A percentile compares a stretch with the other conserved stretches of the same genome.
These are phyloP conservation scores for Merodon equestris DNA, from an alignment of 2,888 invertebrate genomes.

Conservation along the genomic window DNA sequence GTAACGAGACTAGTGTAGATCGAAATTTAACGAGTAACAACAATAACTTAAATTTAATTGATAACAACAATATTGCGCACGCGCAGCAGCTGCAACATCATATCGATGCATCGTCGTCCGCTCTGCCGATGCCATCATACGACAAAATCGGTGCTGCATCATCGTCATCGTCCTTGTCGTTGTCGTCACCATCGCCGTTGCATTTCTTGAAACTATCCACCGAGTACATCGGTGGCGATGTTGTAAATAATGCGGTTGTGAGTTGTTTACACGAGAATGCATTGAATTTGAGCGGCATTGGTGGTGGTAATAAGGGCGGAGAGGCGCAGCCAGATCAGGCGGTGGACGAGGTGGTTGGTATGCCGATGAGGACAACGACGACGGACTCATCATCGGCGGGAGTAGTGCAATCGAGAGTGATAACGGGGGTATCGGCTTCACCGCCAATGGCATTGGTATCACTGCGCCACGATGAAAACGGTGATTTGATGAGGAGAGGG, in stretches of 20 bases:
- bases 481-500: conserved; percentile 65
- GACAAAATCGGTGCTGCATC: conserved; percentile 12
- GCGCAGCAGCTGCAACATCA: conserved; percentile 34
- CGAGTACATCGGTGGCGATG: conserved; percentile 20
- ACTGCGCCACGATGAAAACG: conserved; percentile 53
- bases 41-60: conserved; percentile 60
- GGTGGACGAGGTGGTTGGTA: too few species aligned
- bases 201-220: conserved; percentile 51
- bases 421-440: conserved; percentile 8
- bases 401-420: conserved; percentile 57
- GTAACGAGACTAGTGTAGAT: conserved; percentile 64
- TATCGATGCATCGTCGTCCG: conserved; percentile 37
- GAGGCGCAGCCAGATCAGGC: too few species aligned
- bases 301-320: conserved; percentile 25
- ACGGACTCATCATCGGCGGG: conserved; percentile 43
- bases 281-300: conserved; percentile 60
- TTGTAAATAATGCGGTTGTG: conserved; percentile 23
- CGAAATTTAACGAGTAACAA: conserved; percentile 56
- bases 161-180: conserved; percentile 26
- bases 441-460: conserved; percentile 28
- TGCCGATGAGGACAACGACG: conserved; percentile 3
- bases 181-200: conserved; percentile 46
- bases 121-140: too few species aligned
- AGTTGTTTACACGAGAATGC: conserved; percentile 53
- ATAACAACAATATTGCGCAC: conserved; percentile 24